Conservation (phyloP, 2,797 vertebrate genomes). For the Dromococcyx pavoninus region DNA sequence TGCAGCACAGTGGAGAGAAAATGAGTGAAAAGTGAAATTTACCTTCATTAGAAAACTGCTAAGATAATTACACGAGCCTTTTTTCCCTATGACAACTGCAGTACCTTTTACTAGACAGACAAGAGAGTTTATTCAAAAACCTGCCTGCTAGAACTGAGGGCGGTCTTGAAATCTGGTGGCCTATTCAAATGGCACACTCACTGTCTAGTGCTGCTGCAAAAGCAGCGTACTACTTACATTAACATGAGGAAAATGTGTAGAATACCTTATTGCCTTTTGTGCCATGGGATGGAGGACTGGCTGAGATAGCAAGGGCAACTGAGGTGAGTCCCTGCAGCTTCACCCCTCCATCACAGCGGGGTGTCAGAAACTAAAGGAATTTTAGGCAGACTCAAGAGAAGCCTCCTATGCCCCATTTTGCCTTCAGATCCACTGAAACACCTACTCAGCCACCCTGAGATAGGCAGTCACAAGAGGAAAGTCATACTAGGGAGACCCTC, state of each 20-base stretch:
- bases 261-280: background rate
- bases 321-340: background rate
- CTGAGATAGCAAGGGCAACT: background rate
- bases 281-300: background rate
- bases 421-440: background rate
- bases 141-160: background rate
- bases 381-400: background rate
- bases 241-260: background rate
- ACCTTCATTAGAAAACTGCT: background rate
- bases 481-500: background rate
- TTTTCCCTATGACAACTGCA: background rate
- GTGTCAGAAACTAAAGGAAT: background rate
- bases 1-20: background rate
- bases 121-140: background rate
- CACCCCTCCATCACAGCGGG: background rate
- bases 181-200: background rate
- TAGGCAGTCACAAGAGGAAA: background rate
- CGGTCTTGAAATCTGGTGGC: background rate
- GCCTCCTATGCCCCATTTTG: background rate
- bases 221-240: rapidly evolving
- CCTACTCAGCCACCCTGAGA: background rate
- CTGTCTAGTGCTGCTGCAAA: background rate
- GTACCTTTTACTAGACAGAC: background rate
- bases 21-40: background rate
- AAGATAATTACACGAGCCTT: background rate